Evolutionary conservation across 2,113 vertebrate genomes (phyloP).

Genomic region (Trematomus loennbergii): DNA sequence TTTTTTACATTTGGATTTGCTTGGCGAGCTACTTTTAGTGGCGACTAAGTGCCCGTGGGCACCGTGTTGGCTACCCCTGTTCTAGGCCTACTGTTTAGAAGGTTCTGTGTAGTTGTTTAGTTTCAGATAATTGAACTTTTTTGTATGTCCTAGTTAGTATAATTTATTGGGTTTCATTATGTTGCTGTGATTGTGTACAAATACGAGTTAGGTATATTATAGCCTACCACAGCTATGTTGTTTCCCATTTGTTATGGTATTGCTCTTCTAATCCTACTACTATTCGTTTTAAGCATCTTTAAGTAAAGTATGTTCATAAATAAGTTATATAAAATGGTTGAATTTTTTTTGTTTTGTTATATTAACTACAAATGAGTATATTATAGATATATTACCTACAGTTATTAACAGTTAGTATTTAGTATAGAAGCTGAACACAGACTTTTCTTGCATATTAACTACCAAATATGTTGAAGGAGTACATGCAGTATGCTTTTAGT

Average conservation of each 20-base stretch:
- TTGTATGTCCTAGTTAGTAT: background rate
- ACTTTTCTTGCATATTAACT: background rate
- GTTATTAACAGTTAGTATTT: background rate
- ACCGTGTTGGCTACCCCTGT: no score
- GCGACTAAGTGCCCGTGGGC: no score
- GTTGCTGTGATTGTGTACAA: background rate
- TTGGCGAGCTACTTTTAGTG: no score
- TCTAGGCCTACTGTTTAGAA: background rate
- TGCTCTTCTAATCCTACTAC: background rate
- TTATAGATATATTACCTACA: background rate
- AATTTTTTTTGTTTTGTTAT: background rate
- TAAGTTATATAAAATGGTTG: background rate
- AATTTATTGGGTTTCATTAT: background rate
- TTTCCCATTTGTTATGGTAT: background rate
- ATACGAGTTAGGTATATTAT: background rate
- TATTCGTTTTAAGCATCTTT: background rate
- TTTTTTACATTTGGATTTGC: no score
- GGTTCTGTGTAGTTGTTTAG: background rate
- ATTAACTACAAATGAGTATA: background rate
- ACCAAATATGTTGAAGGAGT: background rate
- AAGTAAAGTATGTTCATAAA: background rate
- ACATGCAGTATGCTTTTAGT: background rate
- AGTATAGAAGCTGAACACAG: background rate
- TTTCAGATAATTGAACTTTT: background rate
- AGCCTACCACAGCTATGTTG: background rate